These are phyloP conservation scores for Geodia barretti DNA, from an alignment of 37 sponge, comb jelly and placozoan genomes.

Conservation along the genomic window DNA sequence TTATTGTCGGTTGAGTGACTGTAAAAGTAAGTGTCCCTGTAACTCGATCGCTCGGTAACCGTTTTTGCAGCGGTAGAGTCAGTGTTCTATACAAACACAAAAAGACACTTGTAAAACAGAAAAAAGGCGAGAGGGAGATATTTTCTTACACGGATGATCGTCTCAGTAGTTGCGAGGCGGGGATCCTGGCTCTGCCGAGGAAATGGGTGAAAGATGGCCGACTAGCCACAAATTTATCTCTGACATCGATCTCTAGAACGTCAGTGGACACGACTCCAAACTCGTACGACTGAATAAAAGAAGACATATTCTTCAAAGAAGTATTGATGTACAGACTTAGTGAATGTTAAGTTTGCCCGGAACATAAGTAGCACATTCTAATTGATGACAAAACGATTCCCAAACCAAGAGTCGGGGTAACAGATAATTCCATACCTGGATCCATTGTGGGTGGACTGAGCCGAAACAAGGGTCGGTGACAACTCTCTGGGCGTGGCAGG, in stretches of 20 bases:
- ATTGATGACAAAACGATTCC: too few species aligned
- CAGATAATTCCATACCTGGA: background rate
- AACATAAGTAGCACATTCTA: background rate
- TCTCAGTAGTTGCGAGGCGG: constrained; percentile 13
- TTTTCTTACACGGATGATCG: background rate
- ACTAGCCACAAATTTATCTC: constrained; percentile 14
- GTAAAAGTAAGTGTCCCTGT: constrained; percentile 44
- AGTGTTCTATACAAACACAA: constrained; percentile 8
- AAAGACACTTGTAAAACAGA: background rate
- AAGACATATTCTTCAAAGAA: background rate
- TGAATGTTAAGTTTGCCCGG: background rate
- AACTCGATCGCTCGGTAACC: constrained; percentile 50
- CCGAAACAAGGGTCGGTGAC: background rate
- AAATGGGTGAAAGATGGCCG: constrained; percentile 51
- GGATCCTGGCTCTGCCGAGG: constrained; percentile 38
- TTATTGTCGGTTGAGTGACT: too few species aligned
- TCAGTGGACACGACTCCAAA: constrained; percentile 32
- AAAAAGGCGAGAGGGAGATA: background rate
- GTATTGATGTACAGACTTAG: background rate
- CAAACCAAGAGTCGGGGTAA: background rate
- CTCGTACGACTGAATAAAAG: constrained; percentile 5
- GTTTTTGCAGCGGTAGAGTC: constrained; percentile 42
- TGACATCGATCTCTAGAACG: constrained; percentile 48
- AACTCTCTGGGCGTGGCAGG: constrained; percentile 30
- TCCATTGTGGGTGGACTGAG: constrained; percentile 29